Conservation (phyloP, 2,888 invertebrate genomes). For the Coleophora deauratella region DNA sequence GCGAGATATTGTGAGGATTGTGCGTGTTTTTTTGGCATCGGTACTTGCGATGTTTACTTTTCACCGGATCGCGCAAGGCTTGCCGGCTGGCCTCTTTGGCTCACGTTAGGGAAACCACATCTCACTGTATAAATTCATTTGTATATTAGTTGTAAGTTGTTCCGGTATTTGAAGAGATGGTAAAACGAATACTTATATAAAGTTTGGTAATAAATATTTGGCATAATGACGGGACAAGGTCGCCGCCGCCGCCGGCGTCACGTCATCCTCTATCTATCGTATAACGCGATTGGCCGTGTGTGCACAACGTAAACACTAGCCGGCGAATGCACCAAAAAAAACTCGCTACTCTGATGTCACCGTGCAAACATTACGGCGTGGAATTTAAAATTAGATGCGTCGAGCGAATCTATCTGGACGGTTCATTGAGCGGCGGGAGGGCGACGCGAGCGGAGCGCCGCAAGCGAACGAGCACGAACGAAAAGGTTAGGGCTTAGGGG, state of each 20-base stretch:
- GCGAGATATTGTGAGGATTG: slow-evolving; percentile 21
- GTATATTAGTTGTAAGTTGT: neutral
- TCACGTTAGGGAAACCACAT: neutral
- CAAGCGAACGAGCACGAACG: slow-evolving; percentile 61
- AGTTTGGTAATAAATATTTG: neutral
- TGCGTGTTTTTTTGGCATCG: slow-evolving; percentile 27
- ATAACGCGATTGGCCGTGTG: slow-evolving; percentile 39
- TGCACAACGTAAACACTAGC: slow-evolving; percentile 62
- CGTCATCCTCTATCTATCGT: slow-evolving; percentile 36
- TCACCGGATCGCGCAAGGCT: slow-evolving; percentile 20
- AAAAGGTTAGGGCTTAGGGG: slow-evolving; percentile 41
- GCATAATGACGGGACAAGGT: slow-evolving; percentile 27
- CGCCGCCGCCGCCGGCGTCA: slow-evolving; percentile 34
- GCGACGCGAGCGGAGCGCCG: slow-evolving; percentile 69
- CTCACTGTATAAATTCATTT: neutral
- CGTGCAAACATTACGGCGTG: slow-evolving; percentile 61
- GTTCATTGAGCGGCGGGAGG: slow-evolving; percentile 70
- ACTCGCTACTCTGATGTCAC: slow-evolving; percentile 61
- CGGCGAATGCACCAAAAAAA: slow-evolving; percentile 58
- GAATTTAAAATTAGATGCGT: slow-evolving; percentile 64
- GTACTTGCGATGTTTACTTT: slow-evolving; percentile 32
- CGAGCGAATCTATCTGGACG: slow-evolving; percentile 47
- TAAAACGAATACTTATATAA: slow-evolving; percentile 3
- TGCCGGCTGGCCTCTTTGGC: slow-evolving; percentile 23
- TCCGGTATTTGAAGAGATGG: no score